Base-by-base conservation (phyloP, 2,797 vertebrate species). In the Euthynnus affinis region DNA sequence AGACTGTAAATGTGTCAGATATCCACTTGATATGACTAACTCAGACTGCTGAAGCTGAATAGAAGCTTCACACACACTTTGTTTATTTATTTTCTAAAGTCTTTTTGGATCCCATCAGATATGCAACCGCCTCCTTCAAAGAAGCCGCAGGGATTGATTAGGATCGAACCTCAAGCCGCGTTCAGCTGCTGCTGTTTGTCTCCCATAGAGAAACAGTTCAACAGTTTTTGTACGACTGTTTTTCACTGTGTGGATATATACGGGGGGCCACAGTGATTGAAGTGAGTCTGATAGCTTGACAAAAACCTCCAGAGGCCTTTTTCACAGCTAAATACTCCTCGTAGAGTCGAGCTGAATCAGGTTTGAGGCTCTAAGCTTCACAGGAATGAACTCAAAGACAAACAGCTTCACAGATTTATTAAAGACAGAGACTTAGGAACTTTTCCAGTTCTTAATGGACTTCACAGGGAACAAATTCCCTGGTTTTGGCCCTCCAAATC, bases 151-250 rank as follows among this genome's bases (percentile, higher is more conserved):
- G 0, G 52, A 22, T 18, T 69, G 68, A 74, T 76, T 23, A 20
- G 66, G 27, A 20, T 7, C 46, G 74, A 49, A 83, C 88, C 87
- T 77, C 83, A 2, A 34, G 2, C 46, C 37, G 0, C 0, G 0
- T 67, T 74, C 89, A 84, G 81, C 70, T 88, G 83, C 81, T 27
- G 77, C 51, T 27, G 44, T 44, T 1, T 0, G 12, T 34, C 72
- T 80, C 1, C 64, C 77, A 9, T 80, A 76, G 74, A 87, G 9
- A 78, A 85, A 65, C 90, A 44, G 46, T 84, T 84, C 63, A 87
- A 84, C 84, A 80, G 90, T 89, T 90, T 88, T 87, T 88, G 90
- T 88, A 83, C 70, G 65, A 64, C 9, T 7, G 20, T 76, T 86
- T 89, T 51, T 85, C 88, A 84, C 10, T 0, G 89, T 91, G 87